These are phyloP conservation scores for Allolobophora icterica DNA, from an alignment of 2,888 invertebrate species.

Conservation along the genomic window DNA sequence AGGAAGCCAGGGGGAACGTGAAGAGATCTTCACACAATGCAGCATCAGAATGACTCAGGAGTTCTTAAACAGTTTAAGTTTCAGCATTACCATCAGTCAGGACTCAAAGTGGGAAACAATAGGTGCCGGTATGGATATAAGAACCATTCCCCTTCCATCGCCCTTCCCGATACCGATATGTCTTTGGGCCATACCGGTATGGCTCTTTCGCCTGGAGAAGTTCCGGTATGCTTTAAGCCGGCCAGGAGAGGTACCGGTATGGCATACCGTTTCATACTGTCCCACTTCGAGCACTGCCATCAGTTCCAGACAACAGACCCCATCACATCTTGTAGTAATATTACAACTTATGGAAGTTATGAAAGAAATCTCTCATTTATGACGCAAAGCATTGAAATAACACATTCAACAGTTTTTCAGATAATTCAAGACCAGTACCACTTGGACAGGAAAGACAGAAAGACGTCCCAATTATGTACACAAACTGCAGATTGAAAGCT, in stretches of 20 bases:
- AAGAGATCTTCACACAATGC: background rate
- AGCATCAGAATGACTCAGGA: background rate
- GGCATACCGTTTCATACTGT: too few relatives aligned
- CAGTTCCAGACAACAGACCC: background rate
- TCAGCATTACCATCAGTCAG: background rate
- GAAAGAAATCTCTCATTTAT: constrained; percentile 1
- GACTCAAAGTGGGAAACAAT: too few relatives aligned
- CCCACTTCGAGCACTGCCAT: background rate
- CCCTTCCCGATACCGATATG: too few relatives aligned
- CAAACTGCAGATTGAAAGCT: background rate
- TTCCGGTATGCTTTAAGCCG: too few relatives aligned
- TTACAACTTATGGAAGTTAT: background rate
- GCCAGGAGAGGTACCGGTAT: too few relatives aligned
- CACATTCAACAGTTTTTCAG: background rate
- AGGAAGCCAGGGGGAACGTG: too few relatives aligned
- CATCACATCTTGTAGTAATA: background rate
- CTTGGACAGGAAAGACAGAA: background rate
- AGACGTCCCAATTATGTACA: background rate
- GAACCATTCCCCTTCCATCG: too few relatives aligned
- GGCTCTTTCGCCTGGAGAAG: too few relatives aligned
- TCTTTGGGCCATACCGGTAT: too few relatives aligned
- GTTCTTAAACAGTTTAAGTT: background rate
- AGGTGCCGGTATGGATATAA: too few relatives aligned
- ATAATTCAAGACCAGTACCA: background rate
- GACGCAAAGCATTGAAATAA: background rate